phyloP scores from a whole-genome alignment of 2,797 vertebrate species.

The Anableps anableps region DNA sequence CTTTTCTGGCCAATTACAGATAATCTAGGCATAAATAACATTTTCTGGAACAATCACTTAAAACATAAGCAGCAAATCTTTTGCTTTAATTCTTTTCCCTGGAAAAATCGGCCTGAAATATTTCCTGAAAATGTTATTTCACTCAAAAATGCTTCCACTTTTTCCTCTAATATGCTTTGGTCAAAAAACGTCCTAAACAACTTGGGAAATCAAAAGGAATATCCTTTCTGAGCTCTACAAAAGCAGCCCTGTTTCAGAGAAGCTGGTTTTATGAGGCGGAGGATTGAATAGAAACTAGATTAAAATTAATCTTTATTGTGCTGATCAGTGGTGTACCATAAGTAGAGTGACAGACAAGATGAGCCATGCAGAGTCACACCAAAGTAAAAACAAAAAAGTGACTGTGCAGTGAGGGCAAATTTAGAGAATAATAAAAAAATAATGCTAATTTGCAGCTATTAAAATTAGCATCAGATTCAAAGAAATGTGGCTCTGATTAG shows the following conservation, averaged over 20 bases:
- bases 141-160: neutral
- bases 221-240: neutral
- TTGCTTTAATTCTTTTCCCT: neutral
- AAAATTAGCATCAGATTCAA: neutral
- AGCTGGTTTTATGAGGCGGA: neutral
- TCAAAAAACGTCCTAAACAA: neutral
- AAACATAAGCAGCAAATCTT: neutral
- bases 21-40: neutral
- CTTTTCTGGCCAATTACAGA: neutral
- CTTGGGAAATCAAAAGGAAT: neutral
- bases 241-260: neutral
- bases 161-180: neutral
- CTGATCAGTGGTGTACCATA: neutral
- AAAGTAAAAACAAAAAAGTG: neutral
- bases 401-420: no score
- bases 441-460: neutral
- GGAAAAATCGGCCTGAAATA: neutral
- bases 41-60: neutral
- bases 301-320: neutral
- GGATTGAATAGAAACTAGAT: neutral
- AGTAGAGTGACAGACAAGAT: neutral
- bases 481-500: neutral
- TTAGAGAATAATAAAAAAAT: neutral
- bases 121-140: neutral
- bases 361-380: neutral